Percentiles rank a stretch among this genome's conserved stretches.
Conservation (phyloP, 2,888 invertebrate genomes). For the Lycaena phlaeas region DNA sequence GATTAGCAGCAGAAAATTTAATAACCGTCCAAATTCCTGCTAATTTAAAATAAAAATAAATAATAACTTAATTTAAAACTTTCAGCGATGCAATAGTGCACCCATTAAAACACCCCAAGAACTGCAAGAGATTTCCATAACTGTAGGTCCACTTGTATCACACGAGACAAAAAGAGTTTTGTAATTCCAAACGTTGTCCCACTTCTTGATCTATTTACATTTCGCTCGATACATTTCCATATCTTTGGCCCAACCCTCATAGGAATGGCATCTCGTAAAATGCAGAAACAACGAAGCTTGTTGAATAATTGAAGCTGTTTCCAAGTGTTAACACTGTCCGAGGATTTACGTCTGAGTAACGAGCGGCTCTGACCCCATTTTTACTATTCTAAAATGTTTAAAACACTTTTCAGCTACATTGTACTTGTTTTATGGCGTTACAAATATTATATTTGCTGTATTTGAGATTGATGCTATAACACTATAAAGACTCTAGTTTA, state of each 20-base stretch:
- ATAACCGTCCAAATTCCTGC: too few relatives aligned
- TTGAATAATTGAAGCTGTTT: constrained; percentile 43
- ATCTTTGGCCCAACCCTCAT: constrained; percentile 30
- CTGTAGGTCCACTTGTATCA: too few relatives aligned
- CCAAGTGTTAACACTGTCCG: constrained; percentile 32
- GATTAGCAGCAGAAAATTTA: too few relatives aligned
- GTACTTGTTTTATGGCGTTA: constrained; percentile 2
- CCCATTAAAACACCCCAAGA: too few relatives aligned
- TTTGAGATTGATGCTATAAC: too few relatives aligned
- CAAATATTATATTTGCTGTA: constrained; percentile 3
- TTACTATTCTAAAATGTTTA: constrained; percentile 12
- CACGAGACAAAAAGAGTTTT: constrained; percentile 18
- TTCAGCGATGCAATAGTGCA: too few relatives aligned
- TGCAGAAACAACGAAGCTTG: constrained; percentile 35
- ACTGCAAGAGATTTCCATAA: too few relatives aligned
- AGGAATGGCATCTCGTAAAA: constrained; percentile 36
- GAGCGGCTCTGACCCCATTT: constrained; percentile 17
- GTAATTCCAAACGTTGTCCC: constrained; percentile 13
- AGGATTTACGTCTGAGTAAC: constrained; percentile 23
- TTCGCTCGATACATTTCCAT: constrained; percentile 45
- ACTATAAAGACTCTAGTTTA: too few relatives aligned
- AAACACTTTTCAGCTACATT: constrained; percentile 3
- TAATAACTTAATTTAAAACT: too few relatives aligned
- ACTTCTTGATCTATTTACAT: constrained; percentile 35
- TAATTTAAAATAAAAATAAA: too few relatives aligned